A percentile compares a stretch with the other conserved stretches of the same genome.
These are phyloP conservation scores for Drosophila neotestacea DNA, from an alignment of 2,888 invertebrate species.

Conservation along the genomic window DNA sequence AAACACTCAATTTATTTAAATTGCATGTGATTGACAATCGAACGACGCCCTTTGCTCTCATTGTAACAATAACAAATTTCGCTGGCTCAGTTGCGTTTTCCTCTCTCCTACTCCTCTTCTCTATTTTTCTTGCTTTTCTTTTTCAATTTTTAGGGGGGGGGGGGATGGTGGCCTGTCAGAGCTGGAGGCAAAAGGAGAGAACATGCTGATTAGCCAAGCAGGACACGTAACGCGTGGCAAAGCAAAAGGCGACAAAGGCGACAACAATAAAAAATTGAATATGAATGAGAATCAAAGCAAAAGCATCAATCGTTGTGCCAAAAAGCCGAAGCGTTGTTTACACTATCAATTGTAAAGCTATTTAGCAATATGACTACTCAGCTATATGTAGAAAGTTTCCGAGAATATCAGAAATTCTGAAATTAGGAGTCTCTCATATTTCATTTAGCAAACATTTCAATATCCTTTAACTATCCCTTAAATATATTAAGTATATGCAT, in stretches of 20 bases:
- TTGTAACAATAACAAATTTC: conserved; percentile 58
- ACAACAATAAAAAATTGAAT: conserved; percentile 73
- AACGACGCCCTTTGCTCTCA: conserved; percentile 40
- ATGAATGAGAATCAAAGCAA: conserved; percentile 61
- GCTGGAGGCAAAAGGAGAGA: not conserved
- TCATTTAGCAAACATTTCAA: not conserved
- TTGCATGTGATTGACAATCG: conserved; percentile 81
- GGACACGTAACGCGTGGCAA: conserved; percentile 72
- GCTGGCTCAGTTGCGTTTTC: conserved; percentile 41
- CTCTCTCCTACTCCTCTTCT: not conserved
- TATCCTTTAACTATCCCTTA: not conserved
- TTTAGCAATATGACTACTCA: too few relatives aligned
- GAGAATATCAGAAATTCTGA: too few relatives aligned
- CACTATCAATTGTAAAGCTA: conserved; percentile 1
- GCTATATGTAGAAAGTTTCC: too few relatives aligned
- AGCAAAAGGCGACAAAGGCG: conserved; percentile 65
- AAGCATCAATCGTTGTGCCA: conserved; percentile 11
- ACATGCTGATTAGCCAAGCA: conserved; percentile 72
- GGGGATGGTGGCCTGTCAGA: not conserved
- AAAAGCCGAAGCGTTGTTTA: conserved; percentile 16
- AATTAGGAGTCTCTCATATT: too few relatives aligned
- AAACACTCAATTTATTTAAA: conserved; percentile 82
- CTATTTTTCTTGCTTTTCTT: not conserved
- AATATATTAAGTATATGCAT: too few relatives aligned
- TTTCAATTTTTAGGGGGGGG: conserved; percentile 4